Evolutionary conservation across 2,888 invertebrate genomes (phyloP).

Genomic region (Eulithis testata): DNA sequence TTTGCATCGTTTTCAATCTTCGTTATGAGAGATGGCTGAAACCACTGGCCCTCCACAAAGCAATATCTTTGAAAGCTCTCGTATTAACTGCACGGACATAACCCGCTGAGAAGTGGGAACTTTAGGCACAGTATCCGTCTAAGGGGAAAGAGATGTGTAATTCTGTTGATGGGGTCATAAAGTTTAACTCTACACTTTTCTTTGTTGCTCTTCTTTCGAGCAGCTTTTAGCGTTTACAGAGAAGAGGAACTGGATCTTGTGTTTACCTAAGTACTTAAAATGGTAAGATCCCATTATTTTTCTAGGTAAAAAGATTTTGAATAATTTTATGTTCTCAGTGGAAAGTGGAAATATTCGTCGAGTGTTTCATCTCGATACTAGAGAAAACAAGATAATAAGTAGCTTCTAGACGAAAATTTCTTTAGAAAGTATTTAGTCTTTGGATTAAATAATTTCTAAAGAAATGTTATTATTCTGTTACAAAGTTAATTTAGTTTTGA

Average conservation of each 20-base stretch:
- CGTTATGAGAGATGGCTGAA: conserved; percentile 73
- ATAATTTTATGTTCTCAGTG: too few relatives aligned
- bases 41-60: conserved; percentile 71
- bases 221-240: too few relatives aligned
- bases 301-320: too few relatives aligned
- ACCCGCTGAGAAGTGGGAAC: conserved; percentile 38
- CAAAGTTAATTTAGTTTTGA: conserved; percentile 40
- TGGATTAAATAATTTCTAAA: background rate
- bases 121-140: conserved; percentile 11
- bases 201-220: background rate
- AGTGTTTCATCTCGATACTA: too few relatives aligned
- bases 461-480: conserved; percentile 40
- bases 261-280: too few relatives aligned
- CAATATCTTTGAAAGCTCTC: conserved; percentile 77
- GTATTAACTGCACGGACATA: conserved; percentile 60
- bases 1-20: conserved; percentile 78
- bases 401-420: too few relatives aligned
- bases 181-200: background rate
- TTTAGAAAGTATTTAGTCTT: too few relatives aligned
- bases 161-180: background rate
- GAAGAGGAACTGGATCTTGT: too few relatives aligned
- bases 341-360: too few relatives aligned
- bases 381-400: too few relatives aligned
- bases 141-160: conserved; percentile 1
- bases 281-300: too few relatives aligned